Evolutionary conservation across 2,797 vertebrate genomes (phyloP).

Genomic region (Potorous gilbertii): DNA sequence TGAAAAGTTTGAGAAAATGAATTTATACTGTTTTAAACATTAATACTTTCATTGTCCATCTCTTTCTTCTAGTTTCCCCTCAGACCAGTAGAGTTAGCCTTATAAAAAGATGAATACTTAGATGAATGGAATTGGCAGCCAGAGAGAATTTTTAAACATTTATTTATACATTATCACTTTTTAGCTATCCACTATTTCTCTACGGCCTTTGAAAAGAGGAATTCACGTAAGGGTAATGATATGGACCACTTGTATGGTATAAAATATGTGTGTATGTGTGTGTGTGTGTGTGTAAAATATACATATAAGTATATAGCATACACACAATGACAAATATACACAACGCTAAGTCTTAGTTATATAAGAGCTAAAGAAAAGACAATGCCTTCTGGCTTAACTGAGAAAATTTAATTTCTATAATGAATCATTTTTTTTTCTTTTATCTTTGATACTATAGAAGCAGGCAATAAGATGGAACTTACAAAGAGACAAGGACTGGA

Average conservation of each 20-base stretch:
- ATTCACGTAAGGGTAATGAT: slow-evolving; percentile 67
- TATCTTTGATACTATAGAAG: slow-evolving; percentile 70
- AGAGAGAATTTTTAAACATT: slow-evolving; percentile 60
- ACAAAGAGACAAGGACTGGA: slow-evolving; percentile 59
- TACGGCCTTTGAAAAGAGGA: slow-evolving; percentile 71
- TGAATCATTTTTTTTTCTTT: slow-evolving; percentile 77
- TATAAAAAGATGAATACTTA: slow-evolving; percentile 14
- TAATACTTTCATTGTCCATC: slow-evolving; percentile 25
- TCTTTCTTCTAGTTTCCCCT: slow-evolving; percentile 52
- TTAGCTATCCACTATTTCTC: slow-evolving; percentile 63
- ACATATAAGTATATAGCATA: slow-evolving; percentile 68
- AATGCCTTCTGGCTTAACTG: slow-evolving; percentile 83
- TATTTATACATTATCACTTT: slow-evolving; percentile 60
- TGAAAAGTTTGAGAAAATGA: slow-evolving; percentile 34
- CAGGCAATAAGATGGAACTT: slow-evolving; percentile 76
- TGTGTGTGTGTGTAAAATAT: slow-evolving; percentile 67
- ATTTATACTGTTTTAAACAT: slow-evolving; percentile 49
- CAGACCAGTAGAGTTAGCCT: slow-evolving; percentile 43
- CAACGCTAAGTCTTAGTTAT: slow-evolving; percentile 77
- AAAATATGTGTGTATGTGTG: slow-evolving; percentile 58
- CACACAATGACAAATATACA: slow-evolving; percentile 66
- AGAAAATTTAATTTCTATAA: slow-evolving; percentile 84
- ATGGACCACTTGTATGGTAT: slow-evolving; percentile 71
- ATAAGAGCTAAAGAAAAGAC: slow-evolving; percentile 77
- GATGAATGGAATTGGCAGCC: slow-evolving; percentile 62